Evolutionary conservation across 92 coral and sea anemone genomes (phyloP).

Genomic region (Plumapathes pennacea): DNA sequence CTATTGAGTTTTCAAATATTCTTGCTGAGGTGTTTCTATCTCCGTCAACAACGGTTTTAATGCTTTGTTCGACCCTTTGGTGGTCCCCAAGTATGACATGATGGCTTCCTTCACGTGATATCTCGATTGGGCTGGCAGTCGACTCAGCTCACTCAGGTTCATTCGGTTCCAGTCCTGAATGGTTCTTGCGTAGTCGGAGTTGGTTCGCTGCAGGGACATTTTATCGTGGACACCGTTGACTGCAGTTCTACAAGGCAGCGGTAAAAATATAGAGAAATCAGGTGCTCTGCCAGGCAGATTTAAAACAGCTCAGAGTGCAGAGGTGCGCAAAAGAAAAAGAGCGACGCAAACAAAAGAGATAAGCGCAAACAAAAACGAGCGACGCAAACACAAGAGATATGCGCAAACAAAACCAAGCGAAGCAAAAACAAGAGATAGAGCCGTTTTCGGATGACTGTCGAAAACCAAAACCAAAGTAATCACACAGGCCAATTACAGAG

Average conservation of each 20-base stretch:
- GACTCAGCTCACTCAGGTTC: conserved; percentile 70
- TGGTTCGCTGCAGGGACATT: conserved; percentile 53
- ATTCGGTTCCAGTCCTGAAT: conserved; percentile 85
- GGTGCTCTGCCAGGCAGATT: too few relatives aligned
- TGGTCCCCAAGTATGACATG: conserved; percentile 66
- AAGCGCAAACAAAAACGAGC: too few relatives aligned
- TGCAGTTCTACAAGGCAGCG: conserved; percentile 61
- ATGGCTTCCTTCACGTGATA: conserved; percentile 80
- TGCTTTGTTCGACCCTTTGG: conserved; percentile 70
- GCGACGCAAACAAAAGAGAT: too few relatives aligned
- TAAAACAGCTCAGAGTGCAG: not conserved
- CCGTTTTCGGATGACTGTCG: too few relatives aligned
- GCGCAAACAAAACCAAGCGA: too few relatives aligned
- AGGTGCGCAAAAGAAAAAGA: not conserved
- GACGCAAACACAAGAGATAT: too few relatives aligned
- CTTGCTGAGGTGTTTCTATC: too few relatives aligned
- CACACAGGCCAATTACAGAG: too few relatives aligned
- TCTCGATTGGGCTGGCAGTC: conserved; percentile 66
- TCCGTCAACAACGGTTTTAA: conserved; percentile 50
- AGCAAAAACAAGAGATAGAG: too few relatives aligned
- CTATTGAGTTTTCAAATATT: too few relatives aligned
- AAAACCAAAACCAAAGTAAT: too few relatives aligned
- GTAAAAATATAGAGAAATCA: not conserved
- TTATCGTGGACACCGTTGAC: conserved; percentile 41
- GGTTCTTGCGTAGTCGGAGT: conserved; percentile 64